These are phyloP conservation scores for Salvator merianae DNA, from an alignment of 2,113 vertebrate genomes.

Conservation along the genomic window DNA sequence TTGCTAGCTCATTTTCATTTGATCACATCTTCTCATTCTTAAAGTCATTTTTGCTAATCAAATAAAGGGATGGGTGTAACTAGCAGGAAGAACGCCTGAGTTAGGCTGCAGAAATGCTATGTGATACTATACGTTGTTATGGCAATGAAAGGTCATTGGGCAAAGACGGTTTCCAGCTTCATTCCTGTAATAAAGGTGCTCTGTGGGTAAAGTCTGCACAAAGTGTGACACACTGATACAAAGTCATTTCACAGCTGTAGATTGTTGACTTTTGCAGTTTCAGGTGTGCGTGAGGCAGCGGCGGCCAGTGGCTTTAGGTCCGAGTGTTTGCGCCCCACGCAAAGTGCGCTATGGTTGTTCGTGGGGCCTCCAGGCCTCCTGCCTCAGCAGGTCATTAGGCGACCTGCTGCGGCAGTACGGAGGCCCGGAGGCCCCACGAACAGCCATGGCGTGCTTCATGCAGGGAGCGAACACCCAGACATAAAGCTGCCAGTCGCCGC, in stretches of 20 bases:
- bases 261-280: no score
- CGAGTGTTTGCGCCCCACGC: no score
- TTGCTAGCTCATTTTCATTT: background rate
- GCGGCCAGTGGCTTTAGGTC: no score
- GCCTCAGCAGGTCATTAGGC: no score
- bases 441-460: no score
- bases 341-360: no score
- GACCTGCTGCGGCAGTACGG: no score
- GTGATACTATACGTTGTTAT: background rate
- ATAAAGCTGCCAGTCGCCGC: no score
- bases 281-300: no score
- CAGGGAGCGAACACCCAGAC: no score
- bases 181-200: background rate
- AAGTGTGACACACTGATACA: background rate
- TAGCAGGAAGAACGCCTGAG: background rate
- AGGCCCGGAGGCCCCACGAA: no score
- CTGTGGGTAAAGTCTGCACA: background rate
- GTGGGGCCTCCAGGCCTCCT: no score
- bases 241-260: background rate
- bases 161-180: background rate
- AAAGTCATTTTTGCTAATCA: background rate
- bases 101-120: background rate
- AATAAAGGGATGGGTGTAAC: background rate
- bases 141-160: background rate
- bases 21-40: background rate